These are phyloP conservation scores for Apodemia duryi DNA, from an alignment of 2,888 invertebrate species.

Conservation along the genomic window DNA sequence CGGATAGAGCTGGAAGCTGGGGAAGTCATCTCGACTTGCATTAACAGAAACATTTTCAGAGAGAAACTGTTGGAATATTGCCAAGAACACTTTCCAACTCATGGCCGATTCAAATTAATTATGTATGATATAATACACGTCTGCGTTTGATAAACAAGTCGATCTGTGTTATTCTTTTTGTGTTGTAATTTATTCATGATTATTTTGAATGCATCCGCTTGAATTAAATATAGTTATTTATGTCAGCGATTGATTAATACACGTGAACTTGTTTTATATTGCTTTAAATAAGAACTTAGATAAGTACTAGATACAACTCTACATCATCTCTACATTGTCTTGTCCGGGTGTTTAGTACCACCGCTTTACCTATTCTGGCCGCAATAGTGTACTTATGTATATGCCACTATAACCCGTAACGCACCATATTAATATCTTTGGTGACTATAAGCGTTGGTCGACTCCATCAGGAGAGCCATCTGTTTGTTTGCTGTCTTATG, in stretches of 20 bases:
- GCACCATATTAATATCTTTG: too few relatives aligned
- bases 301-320: too few relatives aligned
- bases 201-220: neutral
- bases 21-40: conserved; percentile 45
- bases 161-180: conserved; percentile 18
- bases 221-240: neutral
- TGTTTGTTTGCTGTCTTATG: too few relatives aligned
- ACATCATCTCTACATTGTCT: too few relatives aligned
- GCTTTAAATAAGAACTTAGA: too few relatives aligned
- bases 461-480: too few relatives aligned
- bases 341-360: too few relatives aligned
- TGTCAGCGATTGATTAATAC: neutral
- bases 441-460: too few relatives aligned
- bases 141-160: conserved; percentile 18
- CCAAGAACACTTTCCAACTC: conserved; percentile 52
- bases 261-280: too few relatives aligned
- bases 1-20: conserved; percentile 36
- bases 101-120: conserved; percentile 49
- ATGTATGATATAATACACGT: conserved; percentile 28
- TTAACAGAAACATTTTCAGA: conserved; percentile 49
- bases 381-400: too few relatives aligned
- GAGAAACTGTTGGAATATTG: conserved; percentile 53
- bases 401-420: too few relatives aligned
- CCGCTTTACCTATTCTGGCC: too few relatives aligned
- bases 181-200: conserved; percentile 14